These are phyloP conservation scores for Listronotus oregonensis DNA, from an alignment of 1,140 invertebrate genomes.

Conservation along the genomic window DNA sequence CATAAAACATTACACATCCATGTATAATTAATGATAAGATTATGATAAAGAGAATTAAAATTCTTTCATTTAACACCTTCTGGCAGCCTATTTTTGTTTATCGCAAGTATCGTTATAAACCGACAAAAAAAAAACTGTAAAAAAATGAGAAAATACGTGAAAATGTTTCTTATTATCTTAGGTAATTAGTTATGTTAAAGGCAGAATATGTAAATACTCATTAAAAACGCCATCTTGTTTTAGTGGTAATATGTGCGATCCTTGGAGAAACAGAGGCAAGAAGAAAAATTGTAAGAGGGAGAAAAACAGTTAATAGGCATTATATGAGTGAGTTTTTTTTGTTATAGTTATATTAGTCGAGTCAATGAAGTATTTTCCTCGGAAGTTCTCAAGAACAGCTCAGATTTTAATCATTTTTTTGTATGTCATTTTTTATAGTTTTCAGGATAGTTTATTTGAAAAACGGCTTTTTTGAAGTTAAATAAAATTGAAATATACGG, in stretches of 20 bases:
- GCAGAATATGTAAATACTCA: no score
- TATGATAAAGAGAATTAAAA: constrained; percentile 10
- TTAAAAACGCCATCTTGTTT: constrained; percentile 25
- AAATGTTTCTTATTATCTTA: constrained; percentile 4
- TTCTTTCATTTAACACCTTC: constrained; percentile 12
- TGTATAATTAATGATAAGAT: constrained; percentile 31
- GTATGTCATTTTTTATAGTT: no score
- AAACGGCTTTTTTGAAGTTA: no score
- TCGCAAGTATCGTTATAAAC: background rate
- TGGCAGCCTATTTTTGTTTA: background rate
- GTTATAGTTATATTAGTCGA: no score
- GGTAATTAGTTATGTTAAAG: no score
- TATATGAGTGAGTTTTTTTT: constrained; percentile 71
- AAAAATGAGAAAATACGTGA: constrained; percentile 4
- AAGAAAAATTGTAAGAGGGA: constrained; percentile 65
- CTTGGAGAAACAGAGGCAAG: constrained; percentile 72
- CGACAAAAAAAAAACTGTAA: background rate
- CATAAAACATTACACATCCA: constrained; percentile 20
- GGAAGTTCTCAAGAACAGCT: no score
- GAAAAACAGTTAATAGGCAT: constrained; percentile 63
- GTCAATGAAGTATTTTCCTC: no score
- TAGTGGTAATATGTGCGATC: constrained; percentile 67
- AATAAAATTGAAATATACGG: no score
- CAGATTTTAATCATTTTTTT: no score
- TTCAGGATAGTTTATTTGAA: no score